These are phyloP conservation scores for Bungarus multicinctus DNA, from an alignment of 2,113 vertebrate genomes.

Conservation along the genomic window DNA sequence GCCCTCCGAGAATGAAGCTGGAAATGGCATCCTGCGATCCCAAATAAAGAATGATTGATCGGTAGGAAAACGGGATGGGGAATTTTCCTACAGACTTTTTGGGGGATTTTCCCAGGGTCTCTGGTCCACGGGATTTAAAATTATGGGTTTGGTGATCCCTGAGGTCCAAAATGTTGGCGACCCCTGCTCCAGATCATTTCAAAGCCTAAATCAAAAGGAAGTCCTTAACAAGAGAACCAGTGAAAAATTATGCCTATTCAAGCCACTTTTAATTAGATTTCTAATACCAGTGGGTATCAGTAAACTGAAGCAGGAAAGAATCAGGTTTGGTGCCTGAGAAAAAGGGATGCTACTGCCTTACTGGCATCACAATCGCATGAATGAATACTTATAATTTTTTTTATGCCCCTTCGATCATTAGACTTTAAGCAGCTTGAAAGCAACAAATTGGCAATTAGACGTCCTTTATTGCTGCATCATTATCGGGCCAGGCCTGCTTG, in stretches of 20 bases:
- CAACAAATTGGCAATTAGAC: background rate
- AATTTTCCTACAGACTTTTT: no score
- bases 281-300: background rate
- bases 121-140: no score
- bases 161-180: no score
- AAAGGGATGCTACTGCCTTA: background rate
- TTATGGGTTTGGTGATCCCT: no score
- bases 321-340: background rate
- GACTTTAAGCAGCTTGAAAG: background rate
- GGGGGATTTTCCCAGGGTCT: no score
- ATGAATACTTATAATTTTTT: background rate
- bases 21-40: no score
- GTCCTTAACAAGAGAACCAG: slow-evolving; percentile 13
- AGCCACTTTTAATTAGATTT: background rate
- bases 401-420: background rate
- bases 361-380: background rate
- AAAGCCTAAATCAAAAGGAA: slow-evolving; percentile 12
- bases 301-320: background rate
- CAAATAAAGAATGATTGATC: no score
- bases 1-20: no score
- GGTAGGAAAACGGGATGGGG: no score
- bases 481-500: background rate
- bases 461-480: background rate
- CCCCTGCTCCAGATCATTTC: slow-evolving; percentile 16
- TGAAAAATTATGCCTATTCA: slow-evolving; percentile 17